Evolutionary conservation across 2,797 vertebrate genomes (phyloP).

Genomic region (Falco biarmicus): DNA sequence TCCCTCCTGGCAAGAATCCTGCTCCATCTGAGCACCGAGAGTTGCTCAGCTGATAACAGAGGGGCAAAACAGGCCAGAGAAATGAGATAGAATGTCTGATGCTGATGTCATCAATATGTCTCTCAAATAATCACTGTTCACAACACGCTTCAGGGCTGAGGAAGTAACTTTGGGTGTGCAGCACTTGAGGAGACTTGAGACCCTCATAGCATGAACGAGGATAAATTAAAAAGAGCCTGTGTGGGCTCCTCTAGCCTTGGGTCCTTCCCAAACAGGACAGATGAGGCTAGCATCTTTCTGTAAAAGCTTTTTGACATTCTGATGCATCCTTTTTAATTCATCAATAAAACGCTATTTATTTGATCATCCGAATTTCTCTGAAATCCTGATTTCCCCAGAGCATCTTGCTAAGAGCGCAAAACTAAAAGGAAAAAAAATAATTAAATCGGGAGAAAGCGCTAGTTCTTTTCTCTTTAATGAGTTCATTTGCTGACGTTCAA

Average conservation of each 20-base stretch:
- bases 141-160: neutral
- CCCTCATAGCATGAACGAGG: neutral
- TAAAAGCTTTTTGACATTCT: neutral
- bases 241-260: neutral
- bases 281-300: neutral
- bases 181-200: neutral
- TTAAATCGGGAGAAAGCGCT: neutral
- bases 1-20: neutral
- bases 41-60: neutral
- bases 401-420: neutral
- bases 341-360: slow-evolving; percentile 18
- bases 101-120: neutral
- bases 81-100: neutral
- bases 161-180: neutral
- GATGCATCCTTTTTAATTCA: neutral
- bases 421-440: neutral
- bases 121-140: neutral
- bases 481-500: slow-evolving; percentile 41
- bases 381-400: slow-evolving; percentile 49
- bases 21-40: neutral
- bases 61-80: neutral
- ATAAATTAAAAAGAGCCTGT: neutral
- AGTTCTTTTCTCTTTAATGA: slow-evolving; percentile 40
- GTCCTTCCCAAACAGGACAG: neutral
- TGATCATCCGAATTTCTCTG: slow-evolving; percentile 36